phyloP scores from a whole-genome alignment of 2,888 invertebrate species.

The Matsumyia berberina region DNA sequence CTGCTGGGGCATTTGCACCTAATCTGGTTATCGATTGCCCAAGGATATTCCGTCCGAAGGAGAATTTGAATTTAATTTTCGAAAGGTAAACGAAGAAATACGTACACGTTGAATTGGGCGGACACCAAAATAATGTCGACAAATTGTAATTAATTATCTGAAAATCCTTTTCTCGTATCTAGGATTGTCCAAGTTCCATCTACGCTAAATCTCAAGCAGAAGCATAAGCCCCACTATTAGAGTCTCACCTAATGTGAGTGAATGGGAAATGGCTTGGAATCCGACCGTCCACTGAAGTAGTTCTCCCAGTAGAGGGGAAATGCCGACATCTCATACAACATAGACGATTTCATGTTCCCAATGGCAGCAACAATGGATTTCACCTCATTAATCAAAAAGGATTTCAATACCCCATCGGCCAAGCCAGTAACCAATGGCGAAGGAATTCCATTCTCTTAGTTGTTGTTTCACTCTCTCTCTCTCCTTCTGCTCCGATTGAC shows the following conservation, averaged over 20 bases:
- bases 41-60: not conserved
- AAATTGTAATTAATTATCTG: slow-evolving; percentile 33
- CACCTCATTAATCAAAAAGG: slow-evolving; percentile 59
- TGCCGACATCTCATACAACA: slow-evolving; percentile 10
- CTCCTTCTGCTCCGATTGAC: slow-evolving; percentile 14
- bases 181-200: slow-evolving; percentile 2
- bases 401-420: slow-evolving; percentile 30
- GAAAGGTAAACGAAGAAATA: not conserved
- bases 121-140: not conserved
- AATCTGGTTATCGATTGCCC: not conserved
- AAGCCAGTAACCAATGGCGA: slow-evolving; percentile 29
- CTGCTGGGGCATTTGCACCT: not conserved
- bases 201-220: slow-evolving; percentile 26
- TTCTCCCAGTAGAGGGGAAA: not conserved
- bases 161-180: slow-evolving; percentile 16
- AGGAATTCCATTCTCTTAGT: slow-evolving; percentile 25
- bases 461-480: not conserved
- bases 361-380: slow-evolving; percentile 43
- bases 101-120: not conserved
- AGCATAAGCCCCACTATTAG: slow-evolving; percentile 20
- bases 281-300: not conserved
- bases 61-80: not conserved
- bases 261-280: slow-evolving; percentile 7
- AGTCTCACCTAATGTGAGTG: slow-evolving; percentile 1
- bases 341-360: slow-evolving; percentile 12